phyloP scores from a whole-genome alignment of 2,797 vertebrate genomes.

The Mustela erminea region DNA sequence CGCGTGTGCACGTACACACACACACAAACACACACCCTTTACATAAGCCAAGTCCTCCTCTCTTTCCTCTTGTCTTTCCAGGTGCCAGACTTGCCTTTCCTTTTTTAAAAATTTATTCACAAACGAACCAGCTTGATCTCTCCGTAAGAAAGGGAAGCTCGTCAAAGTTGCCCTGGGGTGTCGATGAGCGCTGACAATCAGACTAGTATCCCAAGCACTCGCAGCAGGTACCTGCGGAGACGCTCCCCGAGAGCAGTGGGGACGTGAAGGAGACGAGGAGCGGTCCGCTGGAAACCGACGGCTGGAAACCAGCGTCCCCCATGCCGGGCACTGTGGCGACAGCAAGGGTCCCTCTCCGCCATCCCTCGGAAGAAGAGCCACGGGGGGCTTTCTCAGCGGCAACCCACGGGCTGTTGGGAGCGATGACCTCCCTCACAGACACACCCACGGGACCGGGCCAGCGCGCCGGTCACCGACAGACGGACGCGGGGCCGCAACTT shows the following conservation, averaged over 20 bases:
- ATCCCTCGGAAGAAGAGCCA: not conserved
- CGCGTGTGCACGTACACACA: not conserved
- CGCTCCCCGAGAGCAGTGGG: not conserved
- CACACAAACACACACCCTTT: not conserved
- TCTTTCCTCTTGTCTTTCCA: not conserved
- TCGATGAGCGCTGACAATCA: not conserved
- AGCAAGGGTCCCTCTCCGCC: not conserved
- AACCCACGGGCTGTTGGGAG: not conserved
- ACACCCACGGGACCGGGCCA: not conserved
- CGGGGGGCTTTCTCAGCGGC: not conserved
- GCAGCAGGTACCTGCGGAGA: not conserved
- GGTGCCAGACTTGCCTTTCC: not conserved
- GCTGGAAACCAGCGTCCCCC: not conserved
- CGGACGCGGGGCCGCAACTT: not conserved
- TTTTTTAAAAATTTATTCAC: slow-evolving; percentile 5
- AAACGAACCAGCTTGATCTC: not conserved
- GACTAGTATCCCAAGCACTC: not conserved
- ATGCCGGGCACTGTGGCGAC: not conserved
- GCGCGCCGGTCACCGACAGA: not conserved
- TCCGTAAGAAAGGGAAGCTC: not conserved
- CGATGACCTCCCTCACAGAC: not conserved
- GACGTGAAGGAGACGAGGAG: not conserved
- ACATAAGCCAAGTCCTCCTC: not conserved
- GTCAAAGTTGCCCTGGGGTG: not conserved
- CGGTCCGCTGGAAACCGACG: not conserved